Percentiles rank a stretch among this genome's conserved stretches.
Conservation (phyloP, 2,888 invertebrate species). For the Philhelius pedissequus region DNA sequence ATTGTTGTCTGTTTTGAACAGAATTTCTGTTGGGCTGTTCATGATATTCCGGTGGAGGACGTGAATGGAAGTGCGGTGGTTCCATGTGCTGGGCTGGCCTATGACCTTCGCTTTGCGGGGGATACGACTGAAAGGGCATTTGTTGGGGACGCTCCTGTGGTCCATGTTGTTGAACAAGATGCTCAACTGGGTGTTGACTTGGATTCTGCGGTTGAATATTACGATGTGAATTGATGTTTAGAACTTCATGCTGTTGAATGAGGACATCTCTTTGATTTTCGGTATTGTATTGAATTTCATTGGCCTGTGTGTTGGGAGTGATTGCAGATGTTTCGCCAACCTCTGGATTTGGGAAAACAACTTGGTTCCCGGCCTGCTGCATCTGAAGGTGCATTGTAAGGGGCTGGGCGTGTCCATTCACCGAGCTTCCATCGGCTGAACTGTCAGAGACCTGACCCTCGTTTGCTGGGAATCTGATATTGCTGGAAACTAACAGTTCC, state of each 20-base stretch:
- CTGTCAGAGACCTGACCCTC: constrained; percentile 72
- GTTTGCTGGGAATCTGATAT: constrained; percentile 77
- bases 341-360: constrained; percentile 75
- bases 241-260: constrained; percentile 76
- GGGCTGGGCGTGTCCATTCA: constrained; percentile 78
- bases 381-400: constrained; percentile 74
- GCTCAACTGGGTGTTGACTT: not conserved
- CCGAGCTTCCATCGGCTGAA: constrained; percentile 68
- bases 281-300: constrained; percentile 45
- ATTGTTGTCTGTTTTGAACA: constrained; percentile 31
- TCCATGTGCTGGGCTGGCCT: constrained; percentile 79
- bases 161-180: constrained; percentile 31
- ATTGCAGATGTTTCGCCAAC: constrained; percentile 16
- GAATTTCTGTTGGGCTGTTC: constrained; percentile 51
- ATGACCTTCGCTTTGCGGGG: constrained; percentile 78
- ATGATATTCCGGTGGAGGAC: constrained; percentile 57
- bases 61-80: constrained; percentile 73
- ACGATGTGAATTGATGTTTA: constrained; percentile 75
- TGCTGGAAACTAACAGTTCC: constrained; percentile 76
- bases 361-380: constrained; percentile 73
- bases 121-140: constrained; percentile 70
- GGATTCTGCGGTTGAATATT: constrained; percentile 70
- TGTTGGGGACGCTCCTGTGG: constrained; percentile 47
- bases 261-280: constrained; percentile 69
- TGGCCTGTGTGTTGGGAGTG: constrained; percentile 41